Evolutionary conservation across 2,888 invertebrate species (phyloP), one percentile per base, ranked within the genome.

Genomic region (Ischnura elegans): DNA sequence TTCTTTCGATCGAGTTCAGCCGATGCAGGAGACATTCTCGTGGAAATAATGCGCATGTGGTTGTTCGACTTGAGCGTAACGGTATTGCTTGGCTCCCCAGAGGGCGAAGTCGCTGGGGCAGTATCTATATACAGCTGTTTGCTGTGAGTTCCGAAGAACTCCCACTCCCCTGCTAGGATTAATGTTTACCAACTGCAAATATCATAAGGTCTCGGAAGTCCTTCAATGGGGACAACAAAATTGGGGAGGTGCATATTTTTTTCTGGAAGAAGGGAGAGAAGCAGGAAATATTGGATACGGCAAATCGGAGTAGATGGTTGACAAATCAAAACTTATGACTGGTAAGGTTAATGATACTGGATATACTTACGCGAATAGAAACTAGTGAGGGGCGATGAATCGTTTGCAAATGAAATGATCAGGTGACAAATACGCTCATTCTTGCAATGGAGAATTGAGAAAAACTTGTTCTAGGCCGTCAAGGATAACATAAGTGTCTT

Each of bases 111-210:
- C 3, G 19, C n/a, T n/a, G 19, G 51, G 51, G 51, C 51, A 51
- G 51, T 51, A 51, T 51, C 51, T 47, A 47, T 47, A 47, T 47
- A 47, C 47, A 51, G 51, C 19, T 10, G 51, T 61, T 25, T 61
- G 61, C n/a, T 61, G 61, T 19, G 2, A 8, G 61, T 8, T 19
- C 21, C n/a, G 6, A 61, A 61, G n/a, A 10, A n/a, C 51, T 10
- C 13, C 51, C 51, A 19, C 13, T 3, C n/a, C 4, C n/a, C 61
- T n/a, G 5, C n/a, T n/a, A 25, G 61, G 8, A 61, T 0, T 61
- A 61, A 61, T 61, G n/a, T 61, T 61, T 61, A 61, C 61, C 61
- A n/a, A 61, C 61, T 61, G n/a, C n/a, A 61, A 61, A 61, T 61
- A 61, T 61, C 61, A 25, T 61, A 61, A 61, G 25, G 61, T n/a